Conservation (phyloP, 2,113 vertebrate genomes). For the Micromys minutus region DNA sequence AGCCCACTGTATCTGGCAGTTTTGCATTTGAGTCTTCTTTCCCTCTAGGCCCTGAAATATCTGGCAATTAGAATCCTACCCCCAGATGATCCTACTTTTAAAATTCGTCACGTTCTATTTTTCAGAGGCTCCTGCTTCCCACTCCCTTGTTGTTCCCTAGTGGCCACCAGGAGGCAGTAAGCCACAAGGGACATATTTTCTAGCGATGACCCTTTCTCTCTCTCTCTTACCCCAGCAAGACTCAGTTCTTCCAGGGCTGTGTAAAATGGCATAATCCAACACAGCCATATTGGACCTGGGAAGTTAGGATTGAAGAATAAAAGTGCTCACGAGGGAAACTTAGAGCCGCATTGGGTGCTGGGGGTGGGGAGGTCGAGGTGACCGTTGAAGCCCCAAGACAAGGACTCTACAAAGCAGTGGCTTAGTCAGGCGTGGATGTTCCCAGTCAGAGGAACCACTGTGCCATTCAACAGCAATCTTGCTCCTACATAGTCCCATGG, state of each 20-base stretch:
- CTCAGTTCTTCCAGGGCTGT: neutral
- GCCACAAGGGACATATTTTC: neutral
- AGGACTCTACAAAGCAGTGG: neutral
- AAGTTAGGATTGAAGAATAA: neutral
- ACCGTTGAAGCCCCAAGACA: neutral
- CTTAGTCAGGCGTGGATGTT: neutral
- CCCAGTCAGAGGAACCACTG: neutral
- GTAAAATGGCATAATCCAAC: neutral
- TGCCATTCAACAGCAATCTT: neutral
- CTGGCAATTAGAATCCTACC: neutral
- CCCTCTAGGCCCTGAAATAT: slow-evolving; percentile 1
- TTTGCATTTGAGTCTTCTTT: neutral
- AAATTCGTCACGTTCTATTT: neutral
- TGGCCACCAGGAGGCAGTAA: slow-evolving; percentile 66
- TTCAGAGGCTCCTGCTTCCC: neutral
- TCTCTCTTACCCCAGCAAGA: neutral
- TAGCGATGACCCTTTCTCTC: neutral
- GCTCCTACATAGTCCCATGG: neutral
- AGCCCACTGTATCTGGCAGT: neutral
- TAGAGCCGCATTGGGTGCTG: neutral
- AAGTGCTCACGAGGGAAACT: neutral
- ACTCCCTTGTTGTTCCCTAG: neutral
- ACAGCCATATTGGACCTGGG: neutral
- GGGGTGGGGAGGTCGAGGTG: neutral
- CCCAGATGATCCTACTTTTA: neutral